phyloP scores from a whole-genome alignment of 2,888 invertebrate species.

The Xanthia togata region DNA sequence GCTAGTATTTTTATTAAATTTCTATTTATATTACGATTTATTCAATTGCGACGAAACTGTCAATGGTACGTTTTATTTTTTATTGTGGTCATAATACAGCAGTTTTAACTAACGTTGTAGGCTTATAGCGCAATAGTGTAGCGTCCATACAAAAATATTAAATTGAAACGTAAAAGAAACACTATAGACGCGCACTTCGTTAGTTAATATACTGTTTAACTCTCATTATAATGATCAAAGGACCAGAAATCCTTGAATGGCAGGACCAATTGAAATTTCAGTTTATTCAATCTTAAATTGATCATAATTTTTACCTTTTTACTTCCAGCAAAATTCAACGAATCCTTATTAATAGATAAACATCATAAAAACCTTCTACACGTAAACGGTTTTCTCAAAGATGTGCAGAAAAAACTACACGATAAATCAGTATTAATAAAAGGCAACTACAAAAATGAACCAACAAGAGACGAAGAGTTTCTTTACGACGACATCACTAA shows the following conservation, averaged over 20 bases:
- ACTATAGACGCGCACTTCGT: no score
- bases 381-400: not conserved
- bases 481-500: not conserved
- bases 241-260: not conserved
- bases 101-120: no score
- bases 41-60: not conserved
- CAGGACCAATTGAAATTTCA: not conserved
- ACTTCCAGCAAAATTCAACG: conserved; percentile 37
- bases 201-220: no score
- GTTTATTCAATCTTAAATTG: not conserved
- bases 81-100: no score
- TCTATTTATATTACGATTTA: not conserved
- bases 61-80: not conserved
- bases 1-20: conserved; percentile 15
- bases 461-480: no score
- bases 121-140: no score
- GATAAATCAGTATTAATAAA: not conserved
- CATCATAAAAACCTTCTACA: not conserved
- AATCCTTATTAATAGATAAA: not conserved
- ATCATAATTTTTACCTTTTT: not conserved
- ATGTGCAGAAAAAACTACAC: not conserved
- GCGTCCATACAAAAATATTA: no score
- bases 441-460: not conserved
- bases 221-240: no score
- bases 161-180: no score